Percentiles rank a stretch among this genome's conserved stretches.
These are phyloP conservation scores for Nanger granti DNA, from an alignment of 2,113 vertebrate genomes.

Conservation along the genomic window DNA sequence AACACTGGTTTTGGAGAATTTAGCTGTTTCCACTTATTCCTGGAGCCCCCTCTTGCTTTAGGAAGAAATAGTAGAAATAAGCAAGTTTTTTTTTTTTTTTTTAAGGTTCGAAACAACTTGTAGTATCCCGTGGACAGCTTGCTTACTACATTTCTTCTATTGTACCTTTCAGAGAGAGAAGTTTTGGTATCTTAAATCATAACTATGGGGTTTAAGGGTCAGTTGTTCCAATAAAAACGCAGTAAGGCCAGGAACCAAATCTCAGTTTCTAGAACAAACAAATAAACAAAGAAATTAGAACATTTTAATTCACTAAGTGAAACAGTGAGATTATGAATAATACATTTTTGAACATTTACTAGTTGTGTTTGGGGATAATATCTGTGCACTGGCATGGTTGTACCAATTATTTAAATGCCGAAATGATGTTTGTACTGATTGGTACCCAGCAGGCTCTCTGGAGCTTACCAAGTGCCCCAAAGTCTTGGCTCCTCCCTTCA, in stretches of 20 bases:
- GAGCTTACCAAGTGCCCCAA: no score
- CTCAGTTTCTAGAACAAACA: constrained; percentile 5
- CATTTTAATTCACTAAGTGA: neutral
- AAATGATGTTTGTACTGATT: neutral
- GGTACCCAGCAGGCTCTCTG: neutral
- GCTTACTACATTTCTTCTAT: neutral
- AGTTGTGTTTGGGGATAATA: neutral
- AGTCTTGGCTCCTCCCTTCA: neutral
- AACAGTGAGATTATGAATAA: neutral
- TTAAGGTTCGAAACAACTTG: neutral
- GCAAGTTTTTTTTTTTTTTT: neutral
- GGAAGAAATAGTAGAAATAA: neutral
- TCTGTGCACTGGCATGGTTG: neutral
- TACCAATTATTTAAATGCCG: neutral
- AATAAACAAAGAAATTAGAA: neutral
- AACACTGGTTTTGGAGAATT: neutral
- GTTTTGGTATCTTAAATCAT: neutral
- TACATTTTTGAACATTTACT: neutral
- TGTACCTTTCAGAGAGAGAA: neutral
- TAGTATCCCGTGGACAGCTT: neutral
- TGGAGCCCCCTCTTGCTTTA: neutral
- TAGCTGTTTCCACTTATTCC: neutral
- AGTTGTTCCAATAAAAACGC: neutral
- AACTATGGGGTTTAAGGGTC: neutral
- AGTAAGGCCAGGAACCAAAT: neutral